Conservation (phyloP, 2,797 vertebrate genomes). For the Lagorchestes hirsutus region DNA sequence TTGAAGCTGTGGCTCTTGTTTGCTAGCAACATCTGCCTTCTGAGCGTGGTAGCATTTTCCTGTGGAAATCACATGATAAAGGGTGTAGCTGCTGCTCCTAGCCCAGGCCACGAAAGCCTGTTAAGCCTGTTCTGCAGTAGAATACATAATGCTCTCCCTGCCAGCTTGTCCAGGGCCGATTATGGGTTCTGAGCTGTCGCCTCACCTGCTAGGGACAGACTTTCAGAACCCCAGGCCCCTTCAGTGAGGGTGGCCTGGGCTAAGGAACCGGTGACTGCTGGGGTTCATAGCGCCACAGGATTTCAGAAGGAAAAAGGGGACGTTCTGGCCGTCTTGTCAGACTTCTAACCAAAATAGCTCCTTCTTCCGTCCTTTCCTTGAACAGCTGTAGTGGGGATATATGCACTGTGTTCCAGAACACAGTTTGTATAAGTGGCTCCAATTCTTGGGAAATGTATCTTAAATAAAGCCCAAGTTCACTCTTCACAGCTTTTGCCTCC, state of each 20-base stretch:
- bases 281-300: background rate
- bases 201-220: background rate
- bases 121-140: background rate
- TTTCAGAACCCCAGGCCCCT: background rate
- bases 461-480: background rate
- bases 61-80: background rate
- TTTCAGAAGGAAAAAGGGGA: background rate
- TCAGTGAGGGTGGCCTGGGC: background rate
- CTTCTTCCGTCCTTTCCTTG: background rate
- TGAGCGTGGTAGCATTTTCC: background rate
- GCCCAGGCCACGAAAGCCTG: background rate
- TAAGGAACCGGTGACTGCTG: background rate
- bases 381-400: background rate
- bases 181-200: background rate
- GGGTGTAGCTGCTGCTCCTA: background rate
- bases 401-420: background rate
- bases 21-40: background rate
- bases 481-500: background rate
- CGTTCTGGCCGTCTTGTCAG: background rate
- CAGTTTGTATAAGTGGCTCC: background rate
- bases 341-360: background rate
- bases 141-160: background rate
- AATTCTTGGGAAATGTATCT: background rate
- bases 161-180: background rate
- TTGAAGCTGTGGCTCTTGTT: background rate